Evolutionary conservation across 2,113 vertebrate genomes (phyloP).

Genomic region (Seriola rivoliana): DNA sequence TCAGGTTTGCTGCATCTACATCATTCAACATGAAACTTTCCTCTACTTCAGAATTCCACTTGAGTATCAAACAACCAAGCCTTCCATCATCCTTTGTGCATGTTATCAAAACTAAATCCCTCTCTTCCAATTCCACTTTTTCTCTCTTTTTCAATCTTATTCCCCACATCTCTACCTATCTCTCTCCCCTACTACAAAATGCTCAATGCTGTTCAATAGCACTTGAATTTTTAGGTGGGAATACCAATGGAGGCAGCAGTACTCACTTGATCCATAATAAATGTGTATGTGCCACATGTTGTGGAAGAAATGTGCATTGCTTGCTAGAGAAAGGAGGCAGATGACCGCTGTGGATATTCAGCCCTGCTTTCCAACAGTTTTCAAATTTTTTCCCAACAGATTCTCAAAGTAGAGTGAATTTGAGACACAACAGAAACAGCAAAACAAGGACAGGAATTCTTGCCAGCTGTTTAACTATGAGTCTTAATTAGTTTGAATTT

Average conservation of each 20-base stretch:
- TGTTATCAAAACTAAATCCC: conserved; percentile 17
- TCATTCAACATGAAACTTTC: conserved; percentile 17
- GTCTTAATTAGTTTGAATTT: background rate
- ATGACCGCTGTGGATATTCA: conserved; percentile 24
- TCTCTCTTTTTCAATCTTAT: too few species aligned
- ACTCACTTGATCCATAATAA: conserved; percentile 55
- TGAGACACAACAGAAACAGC: too few species aligned
- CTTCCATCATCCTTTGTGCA: conserved; percentile 3
- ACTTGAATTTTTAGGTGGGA: conserved; percentile 25
- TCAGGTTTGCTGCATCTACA: background rate
- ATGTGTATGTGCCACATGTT: conserved; percentile 38
- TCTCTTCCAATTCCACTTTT: conserved; percentile 4
- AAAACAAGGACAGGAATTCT: too few species aligned
- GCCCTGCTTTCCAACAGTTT: conserved; percentile 26
- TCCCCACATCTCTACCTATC: background rate
- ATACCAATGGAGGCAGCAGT: conserved; percentile 23
- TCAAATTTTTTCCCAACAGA: background rate
- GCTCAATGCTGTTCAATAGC: conserved; percentile 39
- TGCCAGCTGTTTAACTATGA: conserved; percentile 22
- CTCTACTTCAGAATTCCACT: conserved; percentile 34
- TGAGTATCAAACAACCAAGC: conserved; percentile 9
- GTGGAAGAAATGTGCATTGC: conserved; percentile 28
- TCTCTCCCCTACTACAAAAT: conserved; percentile 28
- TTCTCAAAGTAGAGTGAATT: background rate
- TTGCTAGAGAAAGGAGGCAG: conserved; percentile 27